phyloP scores from a whole-genome alignment of 2,797 vertebrate genomes.

The Lepus oiostolus region DNA sequence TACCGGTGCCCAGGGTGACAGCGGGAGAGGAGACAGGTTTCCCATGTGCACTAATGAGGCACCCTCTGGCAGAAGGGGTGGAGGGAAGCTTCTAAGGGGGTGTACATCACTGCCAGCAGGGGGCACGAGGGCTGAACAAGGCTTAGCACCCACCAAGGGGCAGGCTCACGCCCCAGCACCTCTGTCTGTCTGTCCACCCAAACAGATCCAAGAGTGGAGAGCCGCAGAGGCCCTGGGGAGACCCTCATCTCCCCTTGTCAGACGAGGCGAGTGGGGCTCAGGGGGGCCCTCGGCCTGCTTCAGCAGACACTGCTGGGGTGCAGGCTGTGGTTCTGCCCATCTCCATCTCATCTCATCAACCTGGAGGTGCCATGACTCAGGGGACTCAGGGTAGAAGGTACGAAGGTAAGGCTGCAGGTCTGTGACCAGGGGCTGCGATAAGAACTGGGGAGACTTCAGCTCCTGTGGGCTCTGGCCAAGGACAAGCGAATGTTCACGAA shows the following conservation, averaged over 20 bases:
- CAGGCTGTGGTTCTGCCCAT: background rate
- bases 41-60: background rate
- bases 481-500: background rate
- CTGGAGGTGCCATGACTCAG: background rate
- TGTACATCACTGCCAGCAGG: background rate
- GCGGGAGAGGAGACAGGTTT: background rate
- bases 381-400: background rate
- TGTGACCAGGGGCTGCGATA: no score
- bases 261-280: no score
- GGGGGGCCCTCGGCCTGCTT: background rate
- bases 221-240: accelerated
- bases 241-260: background rate
- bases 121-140: background rate
- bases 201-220: background rate
- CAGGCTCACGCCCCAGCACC: background rate
- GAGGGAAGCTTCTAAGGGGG: background rate
- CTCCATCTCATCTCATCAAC: background rate
- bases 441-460: background rate
- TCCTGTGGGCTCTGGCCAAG: background rate
- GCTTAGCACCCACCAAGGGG: background rate
- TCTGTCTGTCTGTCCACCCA: background rate
- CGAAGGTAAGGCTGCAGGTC: background rate
- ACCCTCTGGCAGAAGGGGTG: background rate
- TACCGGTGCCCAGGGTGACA: background rate
- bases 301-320: background rate